Percentiles rank a stretch among this genome's conserved stretches.
Evolutionary conservation across 2,113 vertebrate genomes (phyloP).

Genomic region (Xiphophorus couchianus): DNA sequence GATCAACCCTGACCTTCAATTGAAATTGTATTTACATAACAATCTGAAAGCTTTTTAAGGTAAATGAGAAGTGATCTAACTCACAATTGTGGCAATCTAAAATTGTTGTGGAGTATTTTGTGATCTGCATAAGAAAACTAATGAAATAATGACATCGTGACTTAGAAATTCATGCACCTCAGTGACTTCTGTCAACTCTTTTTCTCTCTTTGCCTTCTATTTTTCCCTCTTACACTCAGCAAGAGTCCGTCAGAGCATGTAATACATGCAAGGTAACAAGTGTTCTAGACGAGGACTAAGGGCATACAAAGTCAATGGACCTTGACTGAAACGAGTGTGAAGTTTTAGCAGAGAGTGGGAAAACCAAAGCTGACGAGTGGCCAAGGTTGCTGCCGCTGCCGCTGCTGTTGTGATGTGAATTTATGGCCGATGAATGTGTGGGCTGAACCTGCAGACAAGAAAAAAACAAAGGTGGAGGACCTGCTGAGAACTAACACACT

Average conservation of each 20-base stretch:
- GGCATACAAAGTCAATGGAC: conserved; percentile 68
- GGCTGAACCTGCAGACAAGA: conserved; percentile 34
- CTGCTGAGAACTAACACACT: conserved; percentile 31
- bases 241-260: conserved; percentile 63
- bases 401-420: conserved; percentile 54
- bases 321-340: conserved; percentile 72
- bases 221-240: conserved; percentile 36
- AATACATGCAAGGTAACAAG: conserved; percentile 67
- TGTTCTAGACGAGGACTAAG: conserved; percentile 63
- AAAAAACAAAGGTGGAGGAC: conserved; percentile 49
- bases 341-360: conserved; percentile 58
- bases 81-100: conserved; percentile 16
- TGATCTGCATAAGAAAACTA: conserved; percentile 18
- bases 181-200: conserved; percentile 62
- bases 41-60: conserved; percentile 11
- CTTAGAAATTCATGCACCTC: conserved; percentile 55
- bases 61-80: conserved; percentile 3
- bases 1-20: conserved; percentile 56
- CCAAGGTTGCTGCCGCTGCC: conserved; percentile 56
- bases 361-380: conserved; percentile 40
- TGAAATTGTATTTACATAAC: conserved; percentile 33
- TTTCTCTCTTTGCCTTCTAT: conserved; percentile 38
- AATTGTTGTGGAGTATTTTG: conserved; percentile 8
- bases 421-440: conserved; percentile 39
- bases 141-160: conserved; percentile 66